Conservation (phyloP, 2,797 vertebrate species). For the Mycteria americana region DNA sequence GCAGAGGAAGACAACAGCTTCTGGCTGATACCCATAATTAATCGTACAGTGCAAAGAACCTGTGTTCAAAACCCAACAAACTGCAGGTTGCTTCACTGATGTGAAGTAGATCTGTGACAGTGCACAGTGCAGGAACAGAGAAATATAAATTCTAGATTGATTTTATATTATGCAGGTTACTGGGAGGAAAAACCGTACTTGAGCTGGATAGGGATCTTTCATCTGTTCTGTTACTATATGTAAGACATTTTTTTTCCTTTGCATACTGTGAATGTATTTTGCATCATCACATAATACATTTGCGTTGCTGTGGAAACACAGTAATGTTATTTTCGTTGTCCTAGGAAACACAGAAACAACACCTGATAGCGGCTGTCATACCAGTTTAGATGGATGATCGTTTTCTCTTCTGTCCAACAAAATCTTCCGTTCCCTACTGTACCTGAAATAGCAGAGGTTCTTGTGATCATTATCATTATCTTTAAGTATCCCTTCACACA, state of each 20-base stretch:
- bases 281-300: constrained; percentile 41
- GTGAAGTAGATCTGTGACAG: neutral
- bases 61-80: neutral
- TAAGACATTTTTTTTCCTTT: neutral
- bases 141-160: neutral
- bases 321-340: constrained; percentile 68
- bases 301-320: constrained; percentile 63
- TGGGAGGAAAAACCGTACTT: neutral
- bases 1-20: neutral
- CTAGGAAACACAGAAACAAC: constrained; percentile 66
- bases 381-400: neutral
- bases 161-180: neutral
- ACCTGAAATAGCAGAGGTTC: constrained; percentile 5
- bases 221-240: constrained; percentile 1
- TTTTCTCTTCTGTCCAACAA: constrained; percentile 8
- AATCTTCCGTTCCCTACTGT: neutral
- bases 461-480: neutral
- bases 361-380: constrained; percentile 20
- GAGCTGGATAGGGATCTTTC: neutral
- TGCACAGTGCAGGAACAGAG: neutral
- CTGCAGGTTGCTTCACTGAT: neutral
- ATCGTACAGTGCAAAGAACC: neutral
- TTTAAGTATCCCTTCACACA: neutral
- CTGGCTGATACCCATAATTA: neutral
- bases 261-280: constrained; percentile 50